Percentiles rank a stretch among this genome's conserved stretches.
These are phyloP conservation scores for Ophioninae sp. DNA, from an alignment of 2,888 invertebrate species.

Conservation along the genomic window DNA sequence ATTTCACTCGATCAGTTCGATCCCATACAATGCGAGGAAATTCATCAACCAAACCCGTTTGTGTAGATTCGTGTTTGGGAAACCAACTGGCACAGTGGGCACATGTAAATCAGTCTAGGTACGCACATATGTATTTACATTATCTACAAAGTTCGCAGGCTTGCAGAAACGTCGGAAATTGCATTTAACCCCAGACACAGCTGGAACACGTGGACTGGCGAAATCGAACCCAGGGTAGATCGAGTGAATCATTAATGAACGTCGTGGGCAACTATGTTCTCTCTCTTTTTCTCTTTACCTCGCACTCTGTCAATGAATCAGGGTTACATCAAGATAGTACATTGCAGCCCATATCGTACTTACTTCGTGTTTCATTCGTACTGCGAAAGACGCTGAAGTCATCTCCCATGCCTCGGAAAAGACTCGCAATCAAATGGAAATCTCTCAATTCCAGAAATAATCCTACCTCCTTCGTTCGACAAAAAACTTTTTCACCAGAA, in stretches of 20 bases:
- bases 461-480: background rate
- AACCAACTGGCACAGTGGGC: background rate
- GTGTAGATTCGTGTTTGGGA: background rate
- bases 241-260: constrained; percentile 52
- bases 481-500: background rate
- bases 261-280: background rate
- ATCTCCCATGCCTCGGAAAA: background rate
- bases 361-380: constrained; percentile 20
- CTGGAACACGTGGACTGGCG: constrained; percentile 15
- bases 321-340: constrained; percentile 16
- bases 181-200: constrained; percentile 4
- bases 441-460: background rate
- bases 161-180: constrained; percentile 19
- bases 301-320: constrained; percentile 35
- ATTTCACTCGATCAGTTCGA: too few species aligned
- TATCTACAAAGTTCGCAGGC: background rate
- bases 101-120: background rate
- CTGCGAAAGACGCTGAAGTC: constrained; percentile 12
- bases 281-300: constrained; percentile 7
- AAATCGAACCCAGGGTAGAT: constrained; percentile 31
- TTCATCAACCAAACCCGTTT: background rate
- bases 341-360: background rate
- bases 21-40: background rate
- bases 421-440: background rate
- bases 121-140: background rate